Percentiles rank a stretch among this genome's conserved stretches.
phyloP scores from a whole-genome alignment of 1,140 invertebrate genomes.

The Halictus rubicundus region DNA sequence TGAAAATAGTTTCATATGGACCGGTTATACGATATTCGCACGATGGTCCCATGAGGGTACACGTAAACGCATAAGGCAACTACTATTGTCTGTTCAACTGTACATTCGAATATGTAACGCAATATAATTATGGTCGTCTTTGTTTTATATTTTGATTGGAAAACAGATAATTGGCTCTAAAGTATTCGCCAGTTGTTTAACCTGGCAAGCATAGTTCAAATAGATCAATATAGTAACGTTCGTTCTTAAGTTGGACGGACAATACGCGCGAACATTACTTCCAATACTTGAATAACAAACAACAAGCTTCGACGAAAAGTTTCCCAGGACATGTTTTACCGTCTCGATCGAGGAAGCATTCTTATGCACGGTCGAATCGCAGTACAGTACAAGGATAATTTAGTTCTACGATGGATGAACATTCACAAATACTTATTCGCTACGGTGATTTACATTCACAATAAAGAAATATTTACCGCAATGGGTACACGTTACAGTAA shows the following conservation, averaged over 20 bases:
- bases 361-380: background rate
- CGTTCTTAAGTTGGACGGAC: too few species aligned
- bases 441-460: slow-evolving; percentile 4
- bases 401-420: background rate
- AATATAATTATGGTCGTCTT: too few species aligned
- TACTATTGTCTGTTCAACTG: background rate
- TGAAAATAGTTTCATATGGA: slow-evolving; percentile 73
- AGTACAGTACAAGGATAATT: slow-evolving; percentile 2
- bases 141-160: too few species aligned
- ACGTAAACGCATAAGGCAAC: slow-evolving; percentile 8
- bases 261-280: too few species aligned
- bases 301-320: slow-evolving; percentile 18
- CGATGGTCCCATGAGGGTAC: background rate
- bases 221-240: too few species aligned
- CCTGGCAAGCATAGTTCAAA: too few species aligned
- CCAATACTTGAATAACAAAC: too few species aligned
- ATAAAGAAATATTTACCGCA: slow-evolving; percentile 3
- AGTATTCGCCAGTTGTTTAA: too few species aligned
- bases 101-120: too few species aligned
- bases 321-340: slow-evolving; percentile 13
- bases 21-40: slow-evolving; percentile 11
- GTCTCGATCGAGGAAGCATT: background rate
- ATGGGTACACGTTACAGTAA: background rate
- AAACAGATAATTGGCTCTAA: too few species aligned
- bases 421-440: slow-evolving; percentile 19